Conservation (phyloP, 2,888 invertebrate species). For the Oxytorus armatus region DNA sequence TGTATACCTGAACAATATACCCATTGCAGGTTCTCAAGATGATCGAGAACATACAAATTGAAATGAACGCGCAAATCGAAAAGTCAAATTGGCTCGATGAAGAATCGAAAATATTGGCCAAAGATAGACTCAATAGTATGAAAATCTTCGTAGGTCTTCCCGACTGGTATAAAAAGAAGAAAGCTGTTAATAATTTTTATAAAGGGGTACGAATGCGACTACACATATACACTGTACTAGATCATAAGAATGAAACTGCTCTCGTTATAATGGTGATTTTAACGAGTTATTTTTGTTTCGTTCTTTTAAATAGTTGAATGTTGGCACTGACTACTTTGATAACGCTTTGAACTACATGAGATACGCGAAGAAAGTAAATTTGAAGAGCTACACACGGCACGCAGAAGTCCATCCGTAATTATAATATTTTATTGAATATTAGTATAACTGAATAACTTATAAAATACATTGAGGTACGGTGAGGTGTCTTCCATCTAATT, state of each 20-base stretch:
- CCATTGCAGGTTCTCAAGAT: slow-evolving; percentile 83
- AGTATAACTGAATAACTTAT: not conserved
- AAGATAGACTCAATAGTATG: slow-evolving; percentile 85
- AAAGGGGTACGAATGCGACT: slow-evolving; percentile 82
- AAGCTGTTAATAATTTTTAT: slow-evolving; percentile 85
- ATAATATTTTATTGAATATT: not conserved
- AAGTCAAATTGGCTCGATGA: slow-evolving; percentile 87
- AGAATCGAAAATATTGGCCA: slow-evolving; percentile 85
- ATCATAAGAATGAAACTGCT: no score
- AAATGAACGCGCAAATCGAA: slow-evolving; percentile 85
- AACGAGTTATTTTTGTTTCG: no score
- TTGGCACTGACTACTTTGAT: slow-evolving; percentile 64
- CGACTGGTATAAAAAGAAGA: slow-evolving; percentile 85
- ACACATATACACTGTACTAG: not conserved
- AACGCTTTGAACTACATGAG: slow-evolving; percentile 61
- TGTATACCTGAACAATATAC: no score
- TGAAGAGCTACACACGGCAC: slow-evolving; percentile 1
- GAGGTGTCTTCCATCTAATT: no score
- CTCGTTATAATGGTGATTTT: no score
- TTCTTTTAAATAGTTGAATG: slow-evolving; percentile 52
- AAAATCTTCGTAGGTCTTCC: slow-evolving; percentile 86
- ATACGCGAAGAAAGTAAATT: slow-evolving; percentile 43
- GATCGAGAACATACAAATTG: slow-evolving; percentile 85
- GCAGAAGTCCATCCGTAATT: slow-evolving; percentile 20
- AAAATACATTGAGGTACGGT: no score